Percentiles rank a stretch among this genome's conserved stretches.
phyloP scores from a whole-genome alignment of 2,797 vertebrate species.

The Telmatherina bonti region DNA sequence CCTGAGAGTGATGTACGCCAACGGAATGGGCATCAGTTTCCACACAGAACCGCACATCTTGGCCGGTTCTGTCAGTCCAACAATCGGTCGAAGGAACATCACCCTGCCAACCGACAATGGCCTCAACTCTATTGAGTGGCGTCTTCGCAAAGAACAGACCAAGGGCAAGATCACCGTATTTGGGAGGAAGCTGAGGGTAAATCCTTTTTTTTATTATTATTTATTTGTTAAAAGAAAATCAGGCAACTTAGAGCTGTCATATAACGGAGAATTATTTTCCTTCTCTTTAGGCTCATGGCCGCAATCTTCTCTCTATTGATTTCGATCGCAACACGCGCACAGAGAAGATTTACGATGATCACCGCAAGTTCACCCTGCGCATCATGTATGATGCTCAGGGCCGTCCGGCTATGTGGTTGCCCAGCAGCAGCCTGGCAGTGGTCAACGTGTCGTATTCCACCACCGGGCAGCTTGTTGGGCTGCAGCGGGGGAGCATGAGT shows the following conservation, averaged over 20 bases:
- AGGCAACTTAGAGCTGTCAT: not conserved
- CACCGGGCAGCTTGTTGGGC: conserved; percentile 92
- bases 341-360: conserved; percentile 98
- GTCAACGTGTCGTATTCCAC: conserved; percentile 97
- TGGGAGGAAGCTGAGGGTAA: conserved; percentile 97
- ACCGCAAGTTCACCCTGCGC: conserved; percentile 96
- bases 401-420: conserved; percentile 96
- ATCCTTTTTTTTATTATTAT: not conserved
- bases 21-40: conserved; percentile 99
- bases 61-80: conserved; percentile 96
- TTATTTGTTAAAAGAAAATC: not conserved
- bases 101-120: conserved; percentile 97
- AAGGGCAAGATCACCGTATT: conserved; percentile 99
- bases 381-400: conserved; percentile 99
- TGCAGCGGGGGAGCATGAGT: conserved; percentile 97
- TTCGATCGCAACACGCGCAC: conserved; percentile 98
- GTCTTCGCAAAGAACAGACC: conserved; percentile 96
- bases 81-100: conserved; percentile 98
- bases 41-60: conserved; percentile 98
- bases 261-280: not conserved
- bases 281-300: conserved; percentile 90
- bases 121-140: conserved; percentile 99
- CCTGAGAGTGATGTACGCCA: conserved; percentile 97
- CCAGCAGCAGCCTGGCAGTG: conserved; percentile 96
- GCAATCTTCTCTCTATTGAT: conserved; percentile 97